Base-by-base conservation (phyloP, 2,888 invertebrate genomes). In the Chloroclysta siterata region DNA sequence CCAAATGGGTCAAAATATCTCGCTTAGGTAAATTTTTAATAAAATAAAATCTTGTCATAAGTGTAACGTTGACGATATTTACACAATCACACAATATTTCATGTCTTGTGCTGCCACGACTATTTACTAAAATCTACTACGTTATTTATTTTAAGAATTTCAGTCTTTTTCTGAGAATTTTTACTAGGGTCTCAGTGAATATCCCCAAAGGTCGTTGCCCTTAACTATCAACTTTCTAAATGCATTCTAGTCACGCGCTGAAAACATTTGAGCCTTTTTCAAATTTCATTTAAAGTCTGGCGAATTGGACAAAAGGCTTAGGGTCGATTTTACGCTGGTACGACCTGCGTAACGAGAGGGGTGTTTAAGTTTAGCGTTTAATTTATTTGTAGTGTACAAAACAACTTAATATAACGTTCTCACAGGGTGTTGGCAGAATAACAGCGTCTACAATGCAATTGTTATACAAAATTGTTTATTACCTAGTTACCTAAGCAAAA, bases 241-340 rank as follows among this genome's bases (percentile, higher is more conserved):
- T 29, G 39, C 48, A 66, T 57, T 63, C 63, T 8, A 47, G 60
- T 53, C 66, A 63, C 57, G 55, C 41, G 53, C 33, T 17, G 44
- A 15, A 41, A 65, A 50, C 65, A 61, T 65, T 65, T 51, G 29
- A 54, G 51, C 54, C 54, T 51, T 60, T 56, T 65, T 58, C 36
- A 53, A 61, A 61, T 65, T 65, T 58, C 39, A 65, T 65, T 65
- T 65, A 46, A 65, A 54, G 50, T 60, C 39, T 57, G 42, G 51
- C 17, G 47, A 65, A 65, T 60, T 65, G 57, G 57, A 65, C 48
- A 65, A 60, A 57, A 52, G 44, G 22, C 59, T 42, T 51, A 39
- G 36, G 41, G 22, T 48, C 42, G 17, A 50, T 53, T 53, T 47
- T 39, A 33, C 52, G 41, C 53, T 57, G 13, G 41, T 55, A 41